These are phyloP conservation scores for Oostethus manadensis DNA, from an alignment of 2,113 vertebrate genomes.

Conservation along the genomic window DNA sequence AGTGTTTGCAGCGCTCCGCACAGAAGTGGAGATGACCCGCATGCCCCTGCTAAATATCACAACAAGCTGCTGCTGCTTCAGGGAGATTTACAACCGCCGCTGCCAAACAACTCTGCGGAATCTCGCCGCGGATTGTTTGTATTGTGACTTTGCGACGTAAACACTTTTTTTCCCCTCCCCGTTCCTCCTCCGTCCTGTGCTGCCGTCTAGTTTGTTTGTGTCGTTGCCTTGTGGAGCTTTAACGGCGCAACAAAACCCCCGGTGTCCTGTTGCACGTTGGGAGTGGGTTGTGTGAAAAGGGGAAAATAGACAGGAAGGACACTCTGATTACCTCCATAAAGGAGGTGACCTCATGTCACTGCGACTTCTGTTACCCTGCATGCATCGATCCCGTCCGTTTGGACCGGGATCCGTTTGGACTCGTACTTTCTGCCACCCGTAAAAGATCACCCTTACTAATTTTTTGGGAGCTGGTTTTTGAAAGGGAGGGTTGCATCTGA, in stretches of 20 bases:
- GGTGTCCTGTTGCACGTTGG: conserved; percentile 62
- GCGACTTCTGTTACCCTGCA: conserved; percentile 22
- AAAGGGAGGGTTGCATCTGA: conserved; percentile 26
- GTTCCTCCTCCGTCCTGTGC: too few species aligned
- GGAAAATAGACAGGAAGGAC: conserved; percentile 65
- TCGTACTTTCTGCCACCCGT: neutral
- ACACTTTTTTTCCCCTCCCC: neutral
- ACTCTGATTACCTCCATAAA: conserved; percentile 66
- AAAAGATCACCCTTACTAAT: conserved; percentile 12
- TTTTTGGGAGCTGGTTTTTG: conserved; percentile 31
- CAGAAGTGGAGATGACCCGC: neutral
- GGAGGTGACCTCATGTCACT: conserved; percentile 64
- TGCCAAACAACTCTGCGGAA: neutral
- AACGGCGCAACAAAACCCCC: conserved; percentile 57
- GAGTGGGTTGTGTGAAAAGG: conserved; percentile 60
- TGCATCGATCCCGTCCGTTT: too few species aligned
- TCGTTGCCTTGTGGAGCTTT: conserved; percentile 53
- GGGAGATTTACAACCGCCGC: neutral
- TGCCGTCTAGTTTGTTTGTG: conserved; percentile 40
- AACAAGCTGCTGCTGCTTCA: conserved; percentile 1
- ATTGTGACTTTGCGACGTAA: neutral
- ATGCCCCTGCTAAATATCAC: neutral
- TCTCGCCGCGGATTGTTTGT: neutral
- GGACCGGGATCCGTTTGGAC: neutral
- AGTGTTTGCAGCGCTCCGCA: neutral